A percentile compares a stretch with the other conserved stretches of the same genome.
phyloP scores from a whole-genome alignment of 2,888 invertebrate genomes.

The Tenthredo distinguenda region DNA sequence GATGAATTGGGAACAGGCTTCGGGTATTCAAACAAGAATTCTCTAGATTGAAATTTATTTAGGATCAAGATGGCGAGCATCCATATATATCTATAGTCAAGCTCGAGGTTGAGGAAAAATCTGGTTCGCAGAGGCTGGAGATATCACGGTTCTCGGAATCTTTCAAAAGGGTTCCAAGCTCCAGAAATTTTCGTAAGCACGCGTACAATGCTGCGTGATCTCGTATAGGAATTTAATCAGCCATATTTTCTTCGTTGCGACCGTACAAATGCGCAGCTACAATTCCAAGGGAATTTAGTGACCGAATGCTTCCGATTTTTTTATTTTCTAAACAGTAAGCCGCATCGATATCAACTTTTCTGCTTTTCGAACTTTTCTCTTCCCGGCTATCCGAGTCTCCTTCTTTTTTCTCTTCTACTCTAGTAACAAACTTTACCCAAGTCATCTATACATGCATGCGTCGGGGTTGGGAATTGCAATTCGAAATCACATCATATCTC shows the following conservation, averaged over 20 bases:
- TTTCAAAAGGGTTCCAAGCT: conserved; percentile 30
- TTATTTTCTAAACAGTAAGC: background rate
- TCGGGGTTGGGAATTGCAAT: no score
- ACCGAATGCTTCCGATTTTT: conserved; percentile 3
- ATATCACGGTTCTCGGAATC: conserved; percentile 31
- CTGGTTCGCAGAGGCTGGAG: background rate
- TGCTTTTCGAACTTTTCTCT: background rate
- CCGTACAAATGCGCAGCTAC: background rate
- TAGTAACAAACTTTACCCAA: no score
- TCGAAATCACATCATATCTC: no score
- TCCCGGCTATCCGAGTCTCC: background rate
- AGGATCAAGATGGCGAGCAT: conserved; percentile 3
- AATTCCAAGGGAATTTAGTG: conserved; percentile 11
- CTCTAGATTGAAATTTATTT: conserved; percentile 18
- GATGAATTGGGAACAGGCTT: background rate
- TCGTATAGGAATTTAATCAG: conserved; percentile 41
- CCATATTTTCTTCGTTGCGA: conserved; percentile 14
- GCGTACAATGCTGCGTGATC: conserved; percentile 33
- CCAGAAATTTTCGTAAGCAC: conserved; percentile 33
- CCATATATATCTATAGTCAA: background rate
- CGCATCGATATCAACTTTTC: background rate
- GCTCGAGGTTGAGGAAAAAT: background rate
- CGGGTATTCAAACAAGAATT: conserved; percentile 40
- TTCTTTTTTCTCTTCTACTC: background rate
- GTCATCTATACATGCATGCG: no score